Base-by-base conservation (phyloP, 2,888 invertebrate species). In the Diplazon laetatorius region DNA sequence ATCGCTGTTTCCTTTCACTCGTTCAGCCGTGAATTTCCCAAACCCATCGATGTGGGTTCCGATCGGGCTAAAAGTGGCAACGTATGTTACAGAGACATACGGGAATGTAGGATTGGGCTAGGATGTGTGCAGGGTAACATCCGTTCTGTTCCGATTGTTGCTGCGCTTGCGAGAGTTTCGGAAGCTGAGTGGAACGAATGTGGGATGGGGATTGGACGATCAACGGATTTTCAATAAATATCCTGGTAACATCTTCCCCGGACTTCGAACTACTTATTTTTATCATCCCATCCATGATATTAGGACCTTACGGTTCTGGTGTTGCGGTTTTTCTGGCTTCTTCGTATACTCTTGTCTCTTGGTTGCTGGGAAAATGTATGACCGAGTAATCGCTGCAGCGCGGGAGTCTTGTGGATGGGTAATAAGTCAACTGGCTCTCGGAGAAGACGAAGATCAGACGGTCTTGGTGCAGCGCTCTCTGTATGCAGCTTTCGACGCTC, bases 1-100 rank as follows among this genome's bases (percentile, higher is more conserved):
- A 78, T 77, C 73, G 80, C 78, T 30, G 39, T 78, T 55, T 82
- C 78, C 78, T 80, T 76, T 62, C 68, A 73, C 48, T 77, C 72
- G 77, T 76, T 81, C 77, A 70, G 35, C 42, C 59, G 75, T 75
- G 69, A 77, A 79, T 77, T 60, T 72, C 70, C n/a, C 70, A 70
- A 71, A 62, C 62, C 73, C 77, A 68, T 77, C 73, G 12, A 70
- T 52, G 46, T 39, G 73, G 42, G 55, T 14, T 30, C 72, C n/a
- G 62, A 60, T 37, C 35, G 35, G 52, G 35, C 14, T n/a, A 46
- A 35, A 63, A 52, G 39, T 52, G 37, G 22, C 55, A 14, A 35
- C 16, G 22, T 55, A 14, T 25, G 55, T 39, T 14, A 25, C 55
- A 18, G 12, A 42, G 35, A 22, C 20, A 16, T 46, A 70, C n/a